Evolutionary conservation across 2,113 vertebrate genomes (phyloP).

Genomic region (Melanerpes formicivorus): DNA sequence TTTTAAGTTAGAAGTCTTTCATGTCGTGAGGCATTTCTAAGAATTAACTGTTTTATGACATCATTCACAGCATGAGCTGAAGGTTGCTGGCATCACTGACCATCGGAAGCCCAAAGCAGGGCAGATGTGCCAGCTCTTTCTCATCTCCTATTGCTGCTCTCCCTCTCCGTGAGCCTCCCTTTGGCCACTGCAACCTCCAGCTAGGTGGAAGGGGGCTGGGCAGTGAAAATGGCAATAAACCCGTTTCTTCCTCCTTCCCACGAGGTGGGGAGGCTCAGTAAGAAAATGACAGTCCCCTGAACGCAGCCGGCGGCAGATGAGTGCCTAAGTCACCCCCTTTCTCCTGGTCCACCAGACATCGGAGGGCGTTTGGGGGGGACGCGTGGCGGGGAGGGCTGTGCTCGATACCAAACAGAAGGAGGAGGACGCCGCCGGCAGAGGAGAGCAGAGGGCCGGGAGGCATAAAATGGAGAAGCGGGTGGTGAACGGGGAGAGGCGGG

Average conservation of each 20-base stretch:
- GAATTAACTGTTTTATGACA: not conserved
- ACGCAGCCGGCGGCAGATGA: not conserved
- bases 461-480: not conserved
- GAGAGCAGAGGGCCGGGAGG: not conserved
- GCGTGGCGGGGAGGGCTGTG: too few species aligned
- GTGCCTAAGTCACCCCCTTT: not conserved
- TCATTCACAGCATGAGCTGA: too few species aligned
- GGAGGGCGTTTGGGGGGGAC: not conserved
- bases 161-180: not conserved
- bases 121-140: not conserved
- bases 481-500: not conserved
- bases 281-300: fast-evolving
- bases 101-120: not conserved
- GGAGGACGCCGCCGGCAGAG: not conserved
- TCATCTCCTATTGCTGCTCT: not conserved
- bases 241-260: not conserved
- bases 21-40: not conserved
- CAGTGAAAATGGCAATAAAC: not conserved
- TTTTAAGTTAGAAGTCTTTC: not conserved
- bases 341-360: not conserved
- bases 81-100: not conserved
- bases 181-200: not conserved
- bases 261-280: not conserved
- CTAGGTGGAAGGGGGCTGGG: not conserved
- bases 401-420: not conserved